Conservation (phyloP, 2,888 invertebrate species). For the Nebria brevicollis region DNA sequence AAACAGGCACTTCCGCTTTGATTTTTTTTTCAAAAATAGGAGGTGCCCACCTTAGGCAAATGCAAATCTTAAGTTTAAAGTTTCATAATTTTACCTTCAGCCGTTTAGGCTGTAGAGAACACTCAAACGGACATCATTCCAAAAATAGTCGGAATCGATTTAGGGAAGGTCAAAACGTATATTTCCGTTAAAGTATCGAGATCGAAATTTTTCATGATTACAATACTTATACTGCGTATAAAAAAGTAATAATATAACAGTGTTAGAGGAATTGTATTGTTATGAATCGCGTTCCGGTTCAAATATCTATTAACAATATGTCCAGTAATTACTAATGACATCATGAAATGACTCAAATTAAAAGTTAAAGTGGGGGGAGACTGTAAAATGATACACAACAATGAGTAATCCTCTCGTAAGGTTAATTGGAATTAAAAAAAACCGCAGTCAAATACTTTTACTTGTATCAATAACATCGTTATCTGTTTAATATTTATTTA, state of each 20-base stretch:
- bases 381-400: constrained; percentile 23
- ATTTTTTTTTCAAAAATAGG: too few relatives aligned
- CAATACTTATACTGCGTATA: too few relatives aligned
- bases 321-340: constrained; percentile 15
- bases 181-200: too few relatives aligned
- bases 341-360: constrained; percentile 26
- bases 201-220: too few relatives aligned
- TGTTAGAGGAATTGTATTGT: not conserved
- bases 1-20: too few relatives aligned
- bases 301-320: constrained; percentile 29
- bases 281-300: constrained; percentile 27
- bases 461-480: not conserved
- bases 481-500: not conserved
- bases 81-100: too few relatives aligned
- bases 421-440: constrained; percentile 30
- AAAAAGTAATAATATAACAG: not conserved
- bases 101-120: too few relatives aligned
- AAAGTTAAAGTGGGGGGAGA: constrained; percentile 2
- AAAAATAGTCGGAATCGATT: too few relatives aligned
- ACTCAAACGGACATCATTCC: too few relatives aligned
- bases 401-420: constrained; percentile 42
- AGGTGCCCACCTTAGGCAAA: too few relatives aligned
- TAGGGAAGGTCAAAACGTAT: too few relatives aligned
- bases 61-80: too few relatives aligned
- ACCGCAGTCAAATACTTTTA: not conserved